Conservation (phyloP, 1,140 invertebrate species). For the Drosophila lacteicornis region DNA sequence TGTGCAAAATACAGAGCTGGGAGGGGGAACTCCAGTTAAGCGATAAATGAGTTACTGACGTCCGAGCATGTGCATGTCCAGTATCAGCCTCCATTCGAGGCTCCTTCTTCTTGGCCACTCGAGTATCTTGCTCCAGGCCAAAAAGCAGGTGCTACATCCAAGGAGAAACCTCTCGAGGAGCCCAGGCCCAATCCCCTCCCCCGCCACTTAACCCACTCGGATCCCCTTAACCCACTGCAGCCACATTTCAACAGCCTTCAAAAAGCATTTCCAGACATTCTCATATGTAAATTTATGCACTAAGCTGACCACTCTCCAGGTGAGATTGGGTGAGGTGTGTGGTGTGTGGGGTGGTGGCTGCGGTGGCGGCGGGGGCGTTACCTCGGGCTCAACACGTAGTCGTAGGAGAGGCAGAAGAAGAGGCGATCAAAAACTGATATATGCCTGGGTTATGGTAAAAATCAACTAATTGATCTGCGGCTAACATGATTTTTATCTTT, state of each 20-base stretch:
- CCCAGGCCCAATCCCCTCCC: conserved; percentile 3
- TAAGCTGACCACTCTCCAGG: conserved; percentile 35
- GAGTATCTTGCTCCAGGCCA: conserved; percentile 43
- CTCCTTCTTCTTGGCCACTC: conserved; percentile 31
- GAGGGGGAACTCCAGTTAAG: conserved; percentile 55
- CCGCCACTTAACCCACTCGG: conserved; percentile 13
- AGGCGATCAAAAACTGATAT: conserved; percentile 72
- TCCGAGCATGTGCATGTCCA: conserved; percentile 77
- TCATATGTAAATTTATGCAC: conserved; percentile 81
- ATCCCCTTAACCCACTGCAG: conserved; percentile 35
- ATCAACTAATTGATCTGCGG: conserved; percentile 83
- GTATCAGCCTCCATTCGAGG: conserved; percentile 54
- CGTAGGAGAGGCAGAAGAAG: conserved; percentile 33
- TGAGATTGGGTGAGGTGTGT: conserved; percentile 14
- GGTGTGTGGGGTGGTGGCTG: neutral
- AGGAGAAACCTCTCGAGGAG: conserved; percentile 30
- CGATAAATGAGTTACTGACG: conserved; percentile 83
- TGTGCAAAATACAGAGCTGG: conserved; percentile 1
- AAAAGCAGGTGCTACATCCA: conserved; percentile 45
- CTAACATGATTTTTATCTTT: conserved; percentile 84
- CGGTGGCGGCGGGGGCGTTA: conserved; percentile 31
- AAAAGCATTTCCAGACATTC: conserved; percentile 76
- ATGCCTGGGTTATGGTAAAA: conserved; percentile 68
- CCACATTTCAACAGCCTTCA: conserved; percentile 82
- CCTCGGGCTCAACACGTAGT: conserved; percentile 26